Percentiles rank a stretch among this genome's conserved stretches.
phyloP scores from a whole-genome alignment of 2,113 vertebrate species.

The Rhombomys opimus region DNA sequence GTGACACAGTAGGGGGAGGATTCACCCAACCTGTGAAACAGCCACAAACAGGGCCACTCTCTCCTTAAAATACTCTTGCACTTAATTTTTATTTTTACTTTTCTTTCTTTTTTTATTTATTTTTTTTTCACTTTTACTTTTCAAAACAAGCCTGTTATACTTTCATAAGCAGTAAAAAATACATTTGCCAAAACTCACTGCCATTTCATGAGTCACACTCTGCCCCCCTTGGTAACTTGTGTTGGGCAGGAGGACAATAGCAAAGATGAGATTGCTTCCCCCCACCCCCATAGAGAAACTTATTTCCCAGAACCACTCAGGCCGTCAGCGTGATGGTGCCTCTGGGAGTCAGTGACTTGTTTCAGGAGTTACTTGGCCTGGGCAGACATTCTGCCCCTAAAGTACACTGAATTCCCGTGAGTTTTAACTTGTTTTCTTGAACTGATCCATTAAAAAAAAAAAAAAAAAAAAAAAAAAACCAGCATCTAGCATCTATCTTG shows the following conservation, averaged over 20 bases:
- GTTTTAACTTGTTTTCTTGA: neutral
- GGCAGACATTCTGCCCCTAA: neutral
- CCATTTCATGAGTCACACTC: neutral
- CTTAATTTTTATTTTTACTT: conserved; percentile 67
- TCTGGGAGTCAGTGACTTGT: neutral
- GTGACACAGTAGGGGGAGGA: conserved; percentile 85
- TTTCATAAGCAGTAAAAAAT: conserved; percentile 68
- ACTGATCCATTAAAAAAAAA: neutral
- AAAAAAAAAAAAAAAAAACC: neutral
- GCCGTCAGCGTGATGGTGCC: neutral
- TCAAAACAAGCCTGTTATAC: conserved; percentile 15
- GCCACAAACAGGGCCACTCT: conserved; percentile 63
- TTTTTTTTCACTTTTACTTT: conserved; percentile 66
- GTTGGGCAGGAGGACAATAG: neutral
- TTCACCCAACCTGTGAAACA: conserved; percentile 85
- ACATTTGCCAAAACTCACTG: neutral
- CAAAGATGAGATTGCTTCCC: conserved; percentile 46
- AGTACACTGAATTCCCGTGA: neutral
- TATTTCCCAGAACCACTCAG: conserved; percentile 14
- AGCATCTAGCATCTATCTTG: neutral
- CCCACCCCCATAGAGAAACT: neutral
- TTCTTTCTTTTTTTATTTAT: conserved; percentile 16
- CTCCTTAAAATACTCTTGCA: conserved; percentile 22
- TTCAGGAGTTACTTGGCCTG: neutral
- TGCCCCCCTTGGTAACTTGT: neutral